phyloP scores from a whole-genome alignment of 2,113 vertebrate species.

The Spea multiplicata region DNA sequence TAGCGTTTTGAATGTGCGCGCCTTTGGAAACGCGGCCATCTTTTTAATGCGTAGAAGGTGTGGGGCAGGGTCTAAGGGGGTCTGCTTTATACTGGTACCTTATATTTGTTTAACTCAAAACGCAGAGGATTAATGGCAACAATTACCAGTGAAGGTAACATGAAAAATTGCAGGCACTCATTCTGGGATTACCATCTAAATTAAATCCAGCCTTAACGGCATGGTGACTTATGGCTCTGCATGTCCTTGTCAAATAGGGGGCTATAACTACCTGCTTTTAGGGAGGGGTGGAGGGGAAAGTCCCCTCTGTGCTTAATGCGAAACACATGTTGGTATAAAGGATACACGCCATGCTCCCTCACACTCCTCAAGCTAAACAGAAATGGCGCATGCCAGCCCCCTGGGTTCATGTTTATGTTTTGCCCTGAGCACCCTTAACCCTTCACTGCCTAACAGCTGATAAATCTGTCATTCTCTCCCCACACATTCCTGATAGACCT shows the following conservation, averaged over 20 bases:
- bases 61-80: constrained; percentile 34
- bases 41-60: constrained; percentile 33
- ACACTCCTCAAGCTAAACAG: constrained; percentile 63
- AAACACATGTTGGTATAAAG: constrained; percentile 81
- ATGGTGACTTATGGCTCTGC: constrained; percentile 66
- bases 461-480: constrained; percentile 43
- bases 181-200: constrained; percentile 90
- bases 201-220: constrained; percentile 88
- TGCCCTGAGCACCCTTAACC: constrained; percentile 58
- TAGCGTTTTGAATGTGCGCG: not conserved
- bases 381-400: constrained; percentile 71
- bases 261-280: constrained; percentile 47
- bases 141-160: constrained; percentile 84
- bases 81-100: constrained; percentile 45
- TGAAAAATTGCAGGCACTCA: constrained; percentile 88
- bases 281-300: constrained; percentile 66
- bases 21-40: constrained; percentile 1
- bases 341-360: constrained; percentile 56
- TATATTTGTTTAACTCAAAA: constrained; percentile 60
- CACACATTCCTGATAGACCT: constrained; percentile 29
- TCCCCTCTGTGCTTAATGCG: constrained; percentile 79
- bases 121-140: constrained; percentile 64
- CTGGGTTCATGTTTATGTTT: constrained; percentile 55
- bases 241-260: constrained; percentile 48
- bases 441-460: constrained; percentile 45